Evolutionary conservation across 2,113 vertebrate genomes (phyloP), one percentile per base, ranked within the genome.

Genomic region (Sorex fumeus): DNA sequence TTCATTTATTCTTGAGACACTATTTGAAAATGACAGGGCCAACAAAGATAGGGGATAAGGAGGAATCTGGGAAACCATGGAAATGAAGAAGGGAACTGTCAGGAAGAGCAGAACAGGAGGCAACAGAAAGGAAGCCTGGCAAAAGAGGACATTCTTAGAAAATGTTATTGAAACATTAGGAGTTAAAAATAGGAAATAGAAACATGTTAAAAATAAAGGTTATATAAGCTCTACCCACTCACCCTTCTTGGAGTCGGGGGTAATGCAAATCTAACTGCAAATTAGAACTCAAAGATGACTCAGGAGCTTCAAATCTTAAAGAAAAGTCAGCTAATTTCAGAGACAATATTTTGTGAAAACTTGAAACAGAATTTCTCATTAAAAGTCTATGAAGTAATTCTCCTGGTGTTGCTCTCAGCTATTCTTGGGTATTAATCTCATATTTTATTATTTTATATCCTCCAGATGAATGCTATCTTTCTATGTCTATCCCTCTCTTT

Each of bases 241-340:
- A 78, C 7, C 3, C 30, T 70, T 34, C 67, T 18, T 32, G n/a
- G 8, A n/a, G n/a, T n/a, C n/a, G 32, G 16, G 27, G 7, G 32
- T 32, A 70, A 70, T 40, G 40, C 1, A 18, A 70, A 70, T 3
- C 25, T 62, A 34, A 28, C 53, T 53, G 10, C 1, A n/a, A 72
- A 27, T 79, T 53, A 74, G 66, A 66, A 88, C 88, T 91, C 45
- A 47, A 83, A 87, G 45, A 19, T 60, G 28, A 72, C 23, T 72
- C 50, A 12, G 40, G 25, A 28, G 0, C 34, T 72, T 25, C 25
- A 72, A 40, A 72, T 2, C 7, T 67, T 32, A 30, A 50, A 57
- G 10, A 15, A 25, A 91, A 82, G 10, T 57, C 27, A 57, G n/a
- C 6, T 16, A 57, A 47, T 88, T 92, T 84, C 36, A 67, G 40